phyloP scores from a whole-genome alignment of 2,113 vertebrate species.

The Ginglymostoma cirratum region DNA sequence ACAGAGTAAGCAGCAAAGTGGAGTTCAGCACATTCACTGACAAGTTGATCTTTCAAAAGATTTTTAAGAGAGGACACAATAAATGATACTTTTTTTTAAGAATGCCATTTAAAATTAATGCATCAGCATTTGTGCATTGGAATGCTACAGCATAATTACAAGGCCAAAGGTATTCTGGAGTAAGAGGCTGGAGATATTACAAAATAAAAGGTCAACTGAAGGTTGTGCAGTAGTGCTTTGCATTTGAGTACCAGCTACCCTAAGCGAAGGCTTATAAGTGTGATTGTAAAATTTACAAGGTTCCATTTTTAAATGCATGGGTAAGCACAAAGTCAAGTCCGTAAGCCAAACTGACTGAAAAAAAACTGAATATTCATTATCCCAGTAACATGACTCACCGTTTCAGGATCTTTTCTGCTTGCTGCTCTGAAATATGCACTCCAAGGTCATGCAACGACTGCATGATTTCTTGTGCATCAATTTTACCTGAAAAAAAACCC shows the following conservation, averaged over 20 bases:
- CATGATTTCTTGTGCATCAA: constrained; percentile 88
- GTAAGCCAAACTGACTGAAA: not conserved
- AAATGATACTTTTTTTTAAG: not conserved
- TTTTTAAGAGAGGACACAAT: not conserved
- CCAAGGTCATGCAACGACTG: constrained; percentile 88
- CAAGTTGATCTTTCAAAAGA: not conserved
- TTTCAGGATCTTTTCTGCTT: constrained; percentile 88
- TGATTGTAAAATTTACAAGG: not conserved
- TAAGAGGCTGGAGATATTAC: not conserved
- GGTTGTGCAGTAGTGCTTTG: not conserved
- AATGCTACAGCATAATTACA: not conserved
- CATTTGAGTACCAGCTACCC: not conserved
- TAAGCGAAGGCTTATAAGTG: no score
- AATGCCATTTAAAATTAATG: not conserved
- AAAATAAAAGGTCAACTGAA: not conserved
- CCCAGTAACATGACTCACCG: constrained; percentile 59
- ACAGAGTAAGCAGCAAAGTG: not conserved
- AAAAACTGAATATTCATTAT: not conserved
- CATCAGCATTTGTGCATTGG: not conserved
- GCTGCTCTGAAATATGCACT: constrained; percentile 87
- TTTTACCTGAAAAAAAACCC: constrained; percentile 61
- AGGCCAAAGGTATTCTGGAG: not conserved
- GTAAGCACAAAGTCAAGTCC: not conserved
- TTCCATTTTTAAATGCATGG: not conserved
- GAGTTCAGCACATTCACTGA: not conserved